Base-by-base conservation (phyloP, 2,888 invertebrate genomes). In the Zygothrica quintamaculata region DNA sequence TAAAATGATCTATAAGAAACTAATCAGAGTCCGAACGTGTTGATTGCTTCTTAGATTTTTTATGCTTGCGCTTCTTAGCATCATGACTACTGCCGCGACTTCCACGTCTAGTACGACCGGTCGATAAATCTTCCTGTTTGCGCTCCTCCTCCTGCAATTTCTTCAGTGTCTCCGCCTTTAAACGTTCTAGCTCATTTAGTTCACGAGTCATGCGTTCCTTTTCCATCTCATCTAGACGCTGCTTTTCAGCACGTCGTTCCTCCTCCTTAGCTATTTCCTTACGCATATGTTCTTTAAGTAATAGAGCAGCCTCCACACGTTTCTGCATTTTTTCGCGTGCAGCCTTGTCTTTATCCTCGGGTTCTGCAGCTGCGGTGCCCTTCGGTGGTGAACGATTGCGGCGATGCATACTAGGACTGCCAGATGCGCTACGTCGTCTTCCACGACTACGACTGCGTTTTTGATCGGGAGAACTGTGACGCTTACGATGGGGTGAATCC, bases 211-310 rank as follows among this genome's bases (percentile, higher is more conserved):
- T 88, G 51, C 88, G 89, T 55, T 89, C 89, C 48, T 90, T 90
- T 64, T 89, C 90, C 6, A 89, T 62, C 25, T 91, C 91, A 52
- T 91, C 89, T 40, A 88, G 65, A 15, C 89, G 88, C 65, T 89
- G 89, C 56, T 89, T 89, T 64, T 93, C 93, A 1, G 92, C 92
- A 37, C 92, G 92, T 56, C 92, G 92, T 73, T 92, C 93, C 68
- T 93, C 92, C 75, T 92, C 91, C 74, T 93, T 93, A 46, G 93
- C 91, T 34, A 92, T 91, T 70, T 93, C 92, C 66, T 92, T 89
- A 59, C 93, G 93, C 92, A 93, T 93, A 72, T 94, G 93, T 75
- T 93, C 93, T 72, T 93, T 93, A 37, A 93, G 87, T 67, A 93
- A 86, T 65, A 92, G 82, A 12, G 93, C 87, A 18, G 93, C 92